These are phyloP conservation scores for Sylvia atricapilla DNA, from an alignment of 2,113 vertebrate species.

Conservation along the genomic window DNA sequence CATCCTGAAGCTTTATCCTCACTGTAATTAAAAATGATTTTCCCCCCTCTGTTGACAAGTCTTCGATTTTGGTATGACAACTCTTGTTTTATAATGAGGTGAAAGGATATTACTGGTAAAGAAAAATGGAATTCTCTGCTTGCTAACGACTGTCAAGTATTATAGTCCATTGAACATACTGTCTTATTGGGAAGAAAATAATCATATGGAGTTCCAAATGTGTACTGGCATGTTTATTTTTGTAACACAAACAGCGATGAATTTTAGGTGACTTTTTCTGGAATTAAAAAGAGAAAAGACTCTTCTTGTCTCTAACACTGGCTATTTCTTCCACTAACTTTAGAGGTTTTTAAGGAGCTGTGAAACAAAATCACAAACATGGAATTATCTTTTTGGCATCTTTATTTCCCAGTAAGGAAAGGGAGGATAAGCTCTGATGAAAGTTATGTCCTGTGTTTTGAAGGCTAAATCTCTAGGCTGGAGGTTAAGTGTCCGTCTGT, in stretches of 20 bases:
- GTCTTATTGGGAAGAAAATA: slow-evolving; percentile 44
- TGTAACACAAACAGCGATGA: slow-evolving; percentile 35
- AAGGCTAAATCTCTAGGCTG: background rate
- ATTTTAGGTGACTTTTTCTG: slow-evolving; percentile 31
- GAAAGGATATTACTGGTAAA: slow-evolving; percentile 61
- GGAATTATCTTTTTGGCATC: background rate
- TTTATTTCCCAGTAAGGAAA: background rate
- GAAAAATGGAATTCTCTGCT: slow-evolving; percentile 53
- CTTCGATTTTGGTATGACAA: slow-evolving; percentile 70
- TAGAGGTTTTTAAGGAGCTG: background rate
- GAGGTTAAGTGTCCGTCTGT: slow-evolving; percentile 1
- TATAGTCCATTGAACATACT: slow-evolving; percentile 34
- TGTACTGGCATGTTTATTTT: slow-evolving; percentile 47
- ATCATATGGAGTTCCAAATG: slow-evolving; percentile 28
- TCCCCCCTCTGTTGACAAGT: slow-evolving; percentile 58
- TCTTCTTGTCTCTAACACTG: background rate
- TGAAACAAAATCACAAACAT: background rate
- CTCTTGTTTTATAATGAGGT: slow-evolving; percentile 70
- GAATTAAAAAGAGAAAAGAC: background rate
- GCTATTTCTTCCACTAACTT: background rate
- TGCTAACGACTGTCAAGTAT: slow-evolving; percentile 67
- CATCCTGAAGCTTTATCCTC: slow-evolving; percentile 42
- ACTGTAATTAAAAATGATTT: slow-evolving; percentile 72
- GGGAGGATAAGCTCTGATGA: slow-evolving; percentile 38
- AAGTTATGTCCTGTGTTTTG: background rate